phyloP scores from a whole-genome alignment of 2,797 vertebrate genomes.

The Tadarida brasiliensis region DNA sequence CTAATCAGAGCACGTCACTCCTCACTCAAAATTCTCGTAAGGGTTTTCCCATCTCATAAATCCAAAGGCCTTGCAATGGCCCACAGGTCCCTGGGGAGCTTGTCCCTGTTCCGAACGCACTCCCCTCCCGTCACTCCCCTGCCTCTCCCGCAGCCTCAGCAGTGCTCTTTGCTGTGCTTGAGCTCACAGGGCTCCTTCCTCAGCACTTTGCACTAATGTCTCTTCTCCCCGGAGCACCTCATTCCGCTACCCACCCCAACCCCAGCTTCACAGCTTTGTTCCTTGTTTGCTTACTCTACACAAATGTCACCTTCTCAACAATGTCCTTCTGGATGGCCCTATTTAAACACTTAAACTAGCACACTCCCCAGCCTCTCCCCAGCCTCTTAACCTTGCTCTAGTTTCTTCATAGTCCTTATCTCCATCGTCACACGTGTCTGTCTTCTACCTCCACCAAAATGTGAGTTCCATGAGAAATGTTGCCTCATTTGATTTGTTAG shows the following conservation, averaged over 20 bases:
- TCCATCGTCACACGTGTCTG: not conserved
- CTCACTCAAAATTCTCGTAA: not conserved
- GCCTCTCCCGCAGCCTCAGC: rapidly evolving
- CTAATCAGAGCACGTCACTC: not conserved
- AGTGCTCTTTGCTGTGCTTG: not conserved
- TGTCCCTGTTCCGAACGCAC: not conserved
- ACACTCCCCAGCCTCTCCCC: not conserved
- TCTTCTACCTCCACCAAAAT: not conserved
- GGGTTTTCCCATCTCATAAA: not conserved
- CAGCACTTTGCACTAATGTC: rapidly evolving
- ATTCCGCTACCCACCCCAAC: no score
- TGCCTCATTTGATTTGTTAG: no score
- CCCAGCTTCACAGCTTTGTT: not conserved
- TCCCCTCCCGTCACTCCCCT: not conserved
- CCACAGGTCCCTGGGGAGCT: not conserved
- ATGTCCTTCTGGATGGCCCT: not conserved
- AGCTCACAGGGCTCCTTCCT: not conserved
- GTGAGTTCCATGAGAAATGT: not conserved
- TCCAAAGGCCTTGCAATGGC: not conserved
- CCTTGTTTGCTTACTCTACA: not conserved
- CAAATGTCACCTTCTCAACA: not conserved
- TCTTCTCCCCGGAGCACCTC: not conserved
- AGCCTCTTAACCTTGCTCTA: not conserved
- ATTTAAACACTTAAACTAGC: not conserved
- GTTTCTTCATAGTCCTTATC: not conserved